Evolutionary conservation across 2,888 invertebrate species (phyloP).

Genomic region (Parochlus steinenii): DNA sequence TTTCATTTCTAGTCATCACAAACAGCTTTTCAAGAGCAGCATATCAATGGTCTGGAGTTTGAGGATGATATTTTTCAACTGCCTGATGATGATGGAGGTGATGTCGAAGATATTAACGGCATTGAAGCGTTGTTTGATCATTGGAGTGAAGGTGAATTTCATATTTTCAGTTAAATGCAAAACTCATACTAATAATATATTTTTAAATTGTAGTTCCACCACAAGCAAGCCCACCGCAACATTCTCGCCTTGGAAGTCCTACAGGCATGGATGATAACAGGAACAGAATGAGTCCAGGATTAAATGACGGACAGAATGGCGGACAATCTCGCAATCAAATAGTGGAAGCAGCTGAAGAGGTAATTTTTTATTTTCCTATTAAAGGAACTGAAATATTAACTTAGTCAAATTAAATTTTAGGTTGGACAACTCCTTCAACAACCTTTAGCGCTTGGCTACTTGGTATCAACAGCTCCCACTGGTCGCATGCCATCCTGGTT

Average conservation of each 20-base stretch:
- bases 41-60: constrained; percentile 46
- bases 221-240: constrained; percentile 37
- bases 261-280: constrained; percentile 31
- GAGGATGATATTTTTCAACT: constrained; percentile 33
- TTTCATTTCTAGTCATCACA: constrained; percentile 49
- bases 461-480: constrained; percentile 92
- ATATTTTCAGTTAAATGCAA: constrained; percentile 1
- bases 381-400: neutral
- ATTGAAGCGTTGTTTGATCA: constrained; percentile 61
- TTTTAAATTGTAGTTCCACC: constrained; percentile 25
- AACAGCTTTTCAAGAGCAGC: constrained; percentile 51
- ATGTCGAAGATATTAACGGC: constrained; percentile 52
- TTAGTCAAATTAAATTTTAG: constrained; percentile 27
- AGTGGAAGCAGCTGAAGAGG: constrained; percentile 28
- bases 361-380: constrained; percentile 14
- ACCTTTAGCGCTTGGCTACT: constrained; percentile 92
- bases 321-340: constrained; percentile 24
- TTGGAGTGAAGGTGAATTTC: constrained; percentile 35
- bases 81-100: constrained; percentile 23
- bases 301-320: constrained; percentile 33
- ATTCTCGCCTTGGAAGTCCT: constrained; percentile 38
- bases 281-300: constrained; percentile 32
- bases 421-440: constrained; percentile 88
- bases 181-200: constrained; percentile 1
- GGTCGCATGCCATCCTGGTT: constrained; percentile 93